Base-by-base conservation (phyloP, 1,140 invertebrate genomes). In the Potamilus streckersoni region DNA sequence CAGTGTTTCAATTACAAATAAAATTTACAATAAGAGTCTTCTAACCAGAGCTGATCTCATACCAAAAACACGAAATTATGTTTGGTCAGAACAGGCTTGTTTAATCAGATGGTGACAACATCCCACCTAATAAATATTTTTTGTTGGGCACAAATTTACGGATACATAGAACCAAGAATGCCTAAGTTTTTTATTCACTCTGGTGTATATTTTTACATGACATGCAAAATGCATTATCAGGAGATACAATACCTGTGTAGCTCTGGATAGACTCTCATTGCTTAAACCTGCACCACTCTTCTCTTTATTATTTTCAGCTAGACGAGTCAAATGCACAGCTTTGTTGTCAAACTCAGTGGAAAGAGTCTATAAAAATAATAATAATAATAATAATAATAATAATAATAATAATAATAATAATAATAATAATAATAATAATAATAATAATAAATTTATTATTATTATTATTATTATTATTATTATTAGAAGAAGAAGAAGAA, bases 191-290 rank as follows among this genome's bases (percentile, higher is more conserved):
- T 15, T 23, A 19, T 14, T 23, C 16, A 31, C 20, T 63, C 3
- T 23, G 19, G 61, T 23, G 23, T n/a, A 23, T 62, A n/a, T 0
- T 62, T n/a, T 62, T 19, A 11, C 20, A 20, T 27, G n/a, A 13
- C 31, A 12, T 19, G 31, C 19, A 20, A 11, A 66, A 66, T 20
- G 16, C 31, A 16, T 71, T 12, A 38, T 17, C 23, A 76, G 55
- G n/a, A 14, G n/a, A n/a, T 11, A 58, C 17, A 27, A 27, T 72
- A 85, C 84, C 84, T 85, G 81, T 20, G 83, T 80, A 31, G 82
- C 76, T 76, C 67, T 77, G 12, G 81, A 81, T 68, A 85, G 66
- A 58, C 81, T 82, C 61, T 84, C 80, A 61, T 85, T 84, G 23
- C 55, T 79, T n/a, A 77, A 70, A 58, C 59, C 56, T 49, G 38